Evolutionary conservation across 2,113 vertebrate species (phyloP).

Genomic region (Sapayoa aenigma): DNA sequence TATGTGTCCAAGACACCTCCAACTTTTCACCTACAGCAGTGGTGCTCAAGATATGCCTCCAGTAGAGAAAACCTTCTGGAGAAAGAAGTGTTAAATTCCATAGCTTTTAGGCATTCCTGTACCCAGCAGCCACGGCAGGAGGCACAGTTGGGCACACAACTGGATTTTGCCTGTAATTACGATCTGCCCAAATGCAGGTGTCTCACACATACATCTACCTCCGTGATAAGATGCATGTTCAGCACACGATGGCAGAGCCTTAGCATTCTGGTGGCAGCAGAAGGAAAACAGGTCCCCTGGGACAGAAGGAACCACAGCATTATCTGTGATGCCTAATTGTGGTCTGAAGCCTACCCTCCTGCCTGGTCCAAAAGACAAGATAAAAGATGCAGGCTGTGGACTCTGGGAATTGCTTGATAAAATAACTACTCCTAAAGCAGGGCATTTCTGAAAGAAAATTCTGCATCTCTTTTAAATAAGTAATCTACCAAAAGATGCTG

Average conservation of each 20-base stretch:
- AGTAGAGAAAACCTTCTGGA: not conserved
- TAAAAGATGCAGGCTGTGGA: not conserved
- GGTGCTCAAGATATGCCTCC: not conserved
- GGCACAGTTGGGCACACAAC: not conserved
- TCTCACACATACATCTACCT: not conserved
- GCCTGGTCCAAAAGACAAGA: not conserved
- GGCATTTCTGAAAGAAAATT: not conserved
- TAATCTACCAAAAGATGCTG: not conserved
- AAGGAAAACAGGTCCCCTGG: not conserved
- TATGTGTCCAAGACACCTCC: not conserved
- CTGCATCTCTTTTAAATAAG: not conserved
- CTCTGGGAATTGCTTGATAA: not conserved
- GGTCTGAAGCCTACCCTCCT: not conserved
- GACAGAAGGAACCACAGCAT: not conserved
- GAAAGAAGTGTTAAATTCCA: not conserved
- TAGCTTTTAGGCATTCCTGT: not conserved
- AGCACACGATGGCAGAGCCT: not conserved
- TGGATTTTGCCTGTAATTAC: not conserved
- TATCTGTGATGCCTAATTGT: not conserved
- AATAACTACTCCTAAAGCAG: not conserved
- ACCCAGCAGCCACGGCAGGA: not conserved
- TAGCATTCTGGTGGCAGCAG: not conserved
- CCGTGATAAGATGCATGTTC: fast-evolving
- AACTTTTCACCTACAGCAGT: not conserved
- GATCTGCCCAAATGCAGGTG: not conserved